phyloP scores from a whole-genome alignment of 2,113 vertebrate genomes.

The Manacus vitellinus region DNA sequence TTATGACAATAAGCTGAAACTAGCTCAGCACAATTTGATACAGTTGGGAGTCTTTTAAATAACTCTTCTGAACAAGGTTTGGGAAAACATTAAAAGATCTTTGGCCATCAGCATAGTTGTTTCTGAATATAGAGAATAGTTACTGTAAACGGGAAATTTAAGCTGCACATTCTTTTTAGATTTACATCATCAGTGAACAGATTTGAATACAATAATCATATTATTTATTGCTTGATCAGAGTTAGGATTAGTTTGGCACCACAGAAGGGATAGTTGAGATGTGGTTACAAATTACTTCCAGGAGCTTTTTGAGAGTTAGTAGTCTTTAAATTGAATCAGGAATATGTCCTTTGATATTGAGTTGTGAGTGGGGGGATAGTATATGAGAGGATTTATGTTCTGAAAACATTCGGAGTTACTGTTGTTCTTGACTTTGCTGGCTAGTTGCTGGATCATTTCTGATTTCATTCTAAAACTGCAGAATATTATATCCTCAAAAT shows the following conservation, averaged over 20 bases:
- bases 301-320: background rate
- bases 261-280: background rate
- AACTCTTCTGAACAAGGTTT: background rate
- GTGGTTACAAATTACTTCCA: background rate
- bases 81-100: background rate
- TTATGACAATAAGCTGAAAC: background rate
- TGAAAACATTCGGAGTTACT: background rate
- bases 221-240: constrained; percentile 25
- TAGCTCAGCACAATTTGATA: background rate
- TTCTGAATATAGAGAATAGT: background rate
- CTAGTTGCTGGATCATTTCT: background rate
- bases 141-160: background rate
- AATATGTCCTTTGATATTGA: background rate
- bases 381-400: background rate
- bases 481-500: background rate
- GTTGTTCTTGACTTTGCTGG: background rate
- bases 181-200: constrained; percentile 4
- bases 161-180: constrained; percentile 10
- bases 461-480: background rate
- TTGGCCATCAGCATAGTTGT: background rate
- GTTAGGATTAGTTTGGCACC: constrained; percentile 9
- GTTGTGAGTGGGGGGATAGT: background rate
- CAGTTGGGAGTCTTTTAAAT: background rate
- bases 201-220: constrained; percentile 3
- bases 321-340: constrained; percentile 2